Percentiles rank a stretch among this genome's conserved stretches.
Evolutionary conservation across 2,797 vertebrate genomes (phyloP).

Genomic region (Pipistrellus kuhlii): DNA sequence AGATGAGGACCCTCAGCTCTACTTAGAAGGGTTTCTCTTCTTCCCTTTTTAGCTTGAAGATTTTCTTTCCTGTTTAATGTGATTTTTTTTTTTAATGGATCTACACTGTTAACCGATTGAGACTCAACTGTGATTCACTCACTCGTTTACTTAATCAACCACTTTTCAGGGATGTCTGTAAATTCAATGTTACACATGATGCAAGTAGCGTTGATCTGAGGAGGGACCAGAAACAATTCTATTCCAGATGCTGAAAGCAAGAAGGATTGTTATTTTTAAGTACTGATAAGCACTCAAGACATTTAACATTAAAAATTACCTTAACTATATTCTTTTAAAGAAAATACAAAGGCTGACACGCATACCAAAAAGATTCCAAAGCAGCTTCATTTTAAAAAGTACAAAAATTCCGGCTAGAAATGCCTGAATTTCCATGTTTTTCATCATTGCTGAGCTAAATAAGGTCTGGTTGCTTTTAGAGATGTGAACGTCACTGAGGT

Average conservation of each 20-base stretch:
- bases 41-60: constrained; percentile 68
- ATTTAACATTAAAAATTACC: constrained; percentile 70
- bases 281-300: constrained; percentile 44
- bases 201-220: constrained; percentile 81
- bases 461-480: constrained; percentile 63
- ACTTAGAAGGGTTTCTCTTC: neutral
- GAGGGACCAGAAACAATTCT: constrained; percentile 84
- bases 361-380: constrained; percentile 80
- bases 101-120: constrained; percentile 83
- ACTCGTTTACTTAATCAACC: constrained; percentile 86
- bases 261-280: constrained; percentile 10
- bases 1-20: constrained; percentile 40
- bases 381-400: constrained; percentile 79
- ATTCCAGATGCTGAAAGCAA: constrained; percentile 80
- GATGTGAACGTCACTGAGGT: constrained; percentile 39
- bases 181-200: constrained; percentile 78
- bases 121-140: constrained; percentile 88
- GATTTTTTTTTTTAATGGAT: constrained; percentile 69
- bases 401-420: constrained; percentile 73
- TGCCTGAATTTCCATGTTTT: constrained; percentile 59
- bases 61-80: constrained; percentile 77
- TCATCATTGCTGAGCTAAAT: neutral
- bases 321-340: constrained; percentile 75
- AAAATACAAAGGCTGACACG: constrained; percentile 68
- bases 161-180: constrained; percentile 83